Percentiles rank a stretch among this genome's conserved stretches.
Evolutionary conservation across 2,888 invertebrate species (phyloP).

Genomic region (Teinopalpus imperialis): DNA sequence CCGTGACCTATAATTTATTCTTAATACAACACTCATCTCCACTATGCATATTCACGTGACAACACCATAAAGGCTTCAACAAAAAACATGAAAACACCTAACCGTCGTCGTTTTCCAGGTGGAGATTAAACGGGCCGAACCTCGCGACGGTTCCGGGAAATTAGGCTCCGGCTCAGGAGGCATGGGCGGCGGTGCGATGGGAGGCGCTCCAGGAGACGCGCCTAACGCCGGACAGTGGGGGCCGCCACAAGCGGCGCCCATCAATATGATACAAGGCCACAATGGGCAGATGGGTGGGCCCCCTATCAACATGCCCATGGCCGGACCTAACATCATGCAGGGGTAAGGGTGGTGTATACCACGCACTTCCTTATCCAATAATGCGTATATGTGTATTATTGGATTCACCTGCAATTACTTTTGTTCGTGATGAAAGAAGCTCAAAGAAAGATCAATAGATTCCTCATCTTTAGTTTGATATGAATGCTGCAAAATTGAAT

Average conservation of each 20-base stretch:
- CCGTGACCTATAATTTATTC: no score
- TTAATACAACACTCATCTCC: no score
- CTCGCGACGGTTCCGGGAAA: constrained; percentile 91
- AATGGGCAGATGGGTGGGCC: constrained; percentile 95
- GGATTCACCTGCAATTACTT: no score
- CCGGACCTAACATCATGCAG: constrained; percentile 95
- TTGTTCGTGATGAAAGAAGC: no score
- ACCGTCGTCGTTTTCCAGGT: constrained; percentile 78
- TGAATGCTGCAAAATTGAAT: no score
- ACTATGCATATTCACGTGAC: no score
- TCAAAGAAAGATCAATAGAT: no score
- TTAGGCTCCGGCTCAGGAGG: constrained; percentile 84
- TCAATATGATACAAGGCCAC: constrained; percentile 95
- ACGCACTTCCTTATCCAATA: no score
- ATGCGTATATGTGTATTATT: no score
- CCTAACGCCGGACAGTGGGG: constrained; percentile 89
- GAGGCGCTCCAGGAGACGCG: constrained; percentile 84
- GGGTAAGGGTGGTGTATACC: constrained; percentile 80
- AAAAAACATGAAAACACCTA: no score
- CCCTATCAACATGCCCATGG: constrained; percentile 94
- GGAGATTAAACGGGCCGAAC: constrained; percentile 96
- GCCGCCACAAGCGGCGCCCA: constrained; percentile 91
- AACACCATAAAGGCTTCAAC: no score
- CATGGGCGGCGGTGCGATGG: constrained; percentile 88
- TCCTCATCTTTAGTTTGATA: no score